phyloP scores from a whole-genome alignment of 2,888 invertebrate species.

The Drosophila anomalipes region DNA sequence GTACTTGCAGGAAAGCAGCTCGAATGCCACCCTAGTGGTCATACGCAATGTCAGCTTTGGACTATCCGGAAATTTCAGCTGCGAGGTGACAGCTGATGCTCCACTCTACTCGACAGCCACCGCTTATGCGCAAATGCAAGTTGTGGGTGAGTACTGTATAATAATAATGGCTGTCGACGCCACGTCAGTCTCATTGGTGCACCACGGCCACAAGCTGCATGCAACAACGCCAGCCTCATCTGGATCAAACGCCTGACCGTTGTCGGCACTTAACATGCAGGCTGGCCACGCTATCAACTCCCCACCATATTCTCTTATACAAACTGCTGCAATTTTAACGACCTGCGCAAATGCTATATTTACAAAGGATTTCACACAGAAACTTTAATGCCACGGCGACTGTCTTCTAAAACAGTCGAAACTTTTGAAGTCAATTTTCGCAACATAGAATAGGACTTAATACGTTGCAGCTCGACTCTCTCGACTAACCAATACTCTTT shows the following conservation, averaged over 20 bases:
- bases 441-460: background rate
- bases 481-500: background rate
- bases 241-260: slow-evolving; percentile 5
- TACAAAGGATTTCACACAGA: background rate
- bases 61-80: slow-evolving; percentile 90
- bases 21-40: slow-evolving; percentile 89
- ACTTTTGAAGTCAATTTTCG: background rate
- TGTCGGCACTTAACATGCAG: slow-evolving; percentile 18
- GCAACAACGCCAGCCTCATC: slow-evolving; percentile 26
- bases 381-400: background rate
- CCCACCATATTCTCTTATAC: background rate
- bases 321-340: slow-evolving; percentile 5
- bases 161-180: background rate
- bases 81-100: slow-evolving; percentile 90
- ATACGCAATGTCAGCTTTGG: slow-evolving; percentile 89
- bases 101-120: slow-evolving; percentile 89
- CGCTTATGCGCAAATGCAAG: slow-evolving; percentile 89
- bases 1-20: slow-evolving; percentile 87
- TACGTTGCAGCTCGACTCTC: background rate
- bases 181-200: slow-evolving; percentile 30
- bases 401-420: background rate
- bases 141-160: slow-evolving; percentile 88
- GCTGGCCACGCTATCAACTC: background rate
- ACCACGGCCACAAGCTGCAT: slow-evolving; percentile 2
- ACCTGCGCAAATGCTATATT: background rate